Conservation (phyloP, 2,113 vertebrate genomes). For the Muscicapa adusta region DNA sequence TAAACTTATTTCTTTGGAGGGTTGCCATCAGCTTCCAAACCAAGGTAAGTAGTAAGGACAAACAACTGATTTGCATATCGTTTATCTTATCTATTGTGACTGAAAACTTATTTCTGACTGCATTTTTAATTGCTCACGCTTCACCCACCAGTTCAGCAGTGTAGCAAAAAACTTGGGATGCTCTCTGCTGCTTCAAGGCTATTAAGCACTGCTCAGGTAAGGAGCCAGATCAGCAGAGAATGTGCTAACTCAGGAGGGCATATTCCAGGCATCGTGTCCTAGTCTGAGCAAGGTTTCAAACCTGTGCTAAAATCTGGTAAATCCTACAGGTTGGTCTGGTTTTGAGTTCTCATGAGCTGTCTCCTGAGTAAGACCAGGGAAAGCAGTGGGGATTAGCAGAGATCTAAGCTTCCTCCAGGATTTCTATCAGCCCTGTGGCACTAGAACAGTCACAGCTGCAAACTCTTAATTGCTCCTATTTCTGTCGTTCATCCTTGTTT, state of each 20-base stretch:
- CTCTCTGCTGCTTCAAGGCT: background rate
- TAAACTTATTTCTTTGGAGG: conserved; percentile 39
- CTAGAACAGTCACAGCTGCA: background rate
- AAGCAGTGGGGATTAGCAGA: background rate
- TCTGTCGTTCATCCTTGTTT: background rate
- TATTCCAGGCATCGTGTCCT: background rate
- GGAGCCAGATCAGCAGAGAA: background rate
- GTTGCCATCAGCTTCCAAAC: background rate
- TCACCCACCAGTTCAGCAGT: background rate
- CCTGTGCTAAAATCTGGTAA: background rate
- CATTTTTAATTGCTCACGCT: background rate
- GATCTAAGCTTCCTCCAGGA: background rate
- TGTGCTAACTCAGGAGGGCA: background rate
- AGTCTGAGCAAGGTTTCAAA: background rate
- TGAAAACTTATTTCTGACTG: background rate
- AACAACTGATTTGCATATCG: conserved; percentile 5
- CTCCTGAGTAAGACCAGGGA: background rate
- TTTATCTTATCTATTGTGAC: background rate
- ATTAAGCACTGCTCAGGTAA: background rate
- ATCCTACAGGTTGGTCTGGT: background rate
- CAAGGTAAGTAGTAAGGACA: conserved; percentile 28
- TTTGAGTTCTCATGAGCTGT: background rate
- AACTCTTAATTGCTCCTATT: background rate
- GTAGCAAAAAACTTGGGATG: background rate
- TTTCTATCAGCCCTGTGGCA: background rate